Percentiles rank a stretch among this genome's conserved stretches.
These are phyloP conservation scores for Sebastes schlegelii DNA, from an alignment of 2,113 vertebrate species.

Conservation along the genomic window DNA sequence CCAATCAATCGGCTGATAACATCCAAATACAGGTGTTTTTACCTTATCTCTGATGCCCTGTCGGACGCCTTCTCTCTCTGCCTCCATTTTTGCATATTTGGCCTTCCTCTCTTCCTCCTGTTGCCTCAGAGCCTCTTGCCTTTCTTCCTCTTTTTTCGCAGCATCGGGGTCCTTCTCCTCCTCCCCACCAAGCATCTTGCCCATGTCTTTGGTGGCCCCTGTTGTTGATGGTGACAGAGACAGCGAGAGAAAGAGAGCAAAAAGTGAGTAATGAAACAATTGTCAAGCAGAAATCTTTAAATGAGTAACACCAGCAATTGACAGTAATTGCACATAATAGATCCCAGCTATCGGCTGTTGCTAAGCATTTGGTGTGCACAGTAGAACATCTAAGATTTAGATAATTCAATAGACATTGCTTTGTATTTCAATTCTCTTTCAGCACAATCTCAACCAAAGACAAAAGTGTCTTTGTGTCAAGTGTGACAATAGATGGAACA, in stretches of 20 bases:
- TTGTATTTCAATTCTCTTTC: conserved; percentile 34
- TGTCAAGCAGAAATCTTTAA: neutral
- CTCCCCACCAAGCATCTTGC: conserved; percentile 81
- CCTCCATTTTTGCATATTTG: conserved; percentile 94
- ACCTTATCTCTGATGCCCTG: conserved; percentile 97
- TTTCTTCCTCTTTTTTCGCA: conserved; percentile 92
- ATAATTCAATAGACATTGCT: conserved; percentile 42
- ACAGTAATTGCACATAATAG: conserved; percentile 22
- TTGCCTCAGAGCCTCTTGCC: conserved; percentile 92
- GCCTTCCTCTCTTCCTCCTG: conserved; percentile 94
- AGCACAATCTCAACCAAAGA: conserved; percentile 29
- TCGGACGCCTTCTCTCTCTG: conserved; percentile 91
- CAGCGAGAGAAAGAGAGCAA: conserved; percentile 8
- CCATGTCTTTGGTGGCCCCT: conserved; percentile 89
- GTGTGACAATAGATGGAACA: conserved; percentile 37
- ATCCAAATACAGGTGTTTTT: neutral
- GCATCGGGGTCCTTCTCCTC: conserved; percentile 88
- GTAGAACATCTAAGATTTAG: conserved; percentile 5
- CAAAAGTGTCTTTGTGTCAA: conserved; percentile 27
- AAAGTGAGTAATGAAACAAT: conserved; percentile 3
- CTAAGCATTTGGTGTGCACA: conserved; percentile 8
- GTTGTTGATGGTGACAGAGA: conserved; percentile 34
- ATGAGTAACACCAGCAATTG: neutral
- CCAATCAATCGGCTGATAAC: too few species aligned
- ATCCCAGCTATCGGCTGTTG: neutral